Percentiles rank a stretch among this genome's conserved stretches.
Conservation (phyloP, 2,888 invertebrate genomes). For the Tetanocera ferruginea region DNA sequence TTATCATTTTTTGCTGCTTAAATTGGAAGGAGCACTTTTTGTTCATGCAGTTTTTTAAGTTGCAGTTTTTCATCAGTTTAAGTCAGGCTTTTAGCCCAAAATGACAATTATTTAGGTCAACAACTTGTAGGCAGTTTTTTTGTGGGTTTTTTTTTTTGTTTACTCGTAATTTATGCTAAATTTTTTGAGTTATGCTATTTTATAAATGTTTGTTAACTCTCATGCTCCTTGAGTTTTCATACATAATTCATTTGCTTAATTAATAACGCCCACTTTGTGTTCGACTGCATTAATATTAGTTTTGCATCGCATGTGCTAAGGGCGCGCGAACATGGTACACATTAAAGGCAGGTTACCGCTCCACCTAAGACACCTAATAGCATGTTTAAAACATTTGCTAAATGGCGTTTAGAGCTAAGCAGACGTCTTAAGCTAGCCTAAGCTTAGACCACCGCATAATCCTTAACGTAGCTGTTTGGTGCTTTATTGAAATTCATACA, state of each 20-base stretch:
- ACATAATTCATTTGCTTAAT: conserved; percentile 69
- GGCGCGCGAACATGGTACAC: conserved; percentile 43
- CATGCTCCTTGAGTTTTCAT: conserved; percentile 48
- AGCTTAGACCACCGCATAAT: not conserved
- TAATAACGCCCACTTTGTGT: conserved; percentile 66
- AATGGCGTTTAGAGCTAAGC: conserved; percentile 4
- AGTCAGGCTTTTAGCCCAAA: not conserved
- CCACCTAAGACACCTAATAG: conserved; percentile 5
- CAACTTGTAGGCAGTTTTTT: not conserved
- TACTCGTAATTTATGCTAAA: not conserved
- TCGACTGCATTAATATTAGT: conserved; percentile 28
- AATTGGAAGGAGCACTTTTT: too few species aligned
- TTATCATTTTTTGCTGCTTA: not conserved
- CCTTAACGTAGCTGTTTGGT: conserved; percentile 7
- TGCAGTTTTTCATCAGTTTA: not conserved
- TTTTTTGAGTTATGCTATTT: not conserved
- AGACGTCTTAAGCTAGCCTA: not conserved
- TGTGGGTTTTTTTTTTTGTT: not conserved
- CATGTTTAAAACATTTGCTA: not conserved
- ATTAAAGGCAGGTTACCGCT: conserved; percentile 53
- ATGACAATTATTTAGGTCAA: not conserved
- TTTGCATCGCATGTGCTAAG: conserved; percentile 52
- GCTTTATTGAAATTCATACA: conserved; percentile 65
- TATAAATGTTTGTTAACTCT: not conserved
- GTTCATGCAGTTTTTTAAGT: not conserved